Conservation (phyloP, 1,140 invertebrate species). For the Idris sp. region DNA sequence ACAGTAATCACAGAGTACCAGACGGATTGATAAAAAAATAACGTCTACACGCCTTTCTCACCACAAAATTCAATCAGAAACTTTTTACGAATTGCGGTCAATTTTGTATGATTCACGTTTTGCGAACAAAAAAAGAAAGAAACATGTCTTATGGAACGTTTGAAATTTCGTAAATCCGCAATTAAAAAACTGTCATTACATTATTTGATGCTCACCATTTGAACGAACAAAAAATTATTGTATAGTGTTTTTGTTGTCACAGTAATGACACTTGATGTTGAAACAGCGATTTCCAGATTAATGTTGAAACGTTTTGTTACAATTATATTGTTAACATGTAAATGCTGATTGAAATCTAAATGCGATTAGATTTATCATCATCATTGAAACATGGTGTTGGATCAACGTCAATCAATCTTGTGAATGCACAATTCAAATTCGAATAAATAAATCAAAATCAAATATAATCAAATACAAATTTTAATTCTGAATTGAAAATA, state of each 20-base stretch:
- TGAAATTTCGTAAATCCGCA: not conserved
- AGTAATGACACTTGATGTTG: conserved; percentile 8
- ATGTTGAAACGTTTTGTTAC: conserved; percentile 35
- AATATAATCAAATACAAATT: no score
- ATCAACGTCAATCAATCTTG: conserved; percentile 40
- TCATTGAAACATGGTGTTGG: conserved; percentile 16
- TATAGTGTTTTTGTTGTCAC: no score
- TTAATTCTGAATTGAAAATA: no score
- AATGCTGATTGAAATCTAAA: conserved; percentile 32
- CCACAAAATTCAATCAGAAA: conserved; percentile 17
- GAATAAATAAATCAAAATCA: no score
- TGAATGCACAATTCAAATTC: no score
- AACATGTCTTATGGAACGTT: no score
- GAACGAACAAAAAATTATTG: conserved; percentile 9
- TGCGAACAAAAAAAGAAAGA: no score
- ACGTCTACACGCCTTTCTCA: conserved; percentile 11
- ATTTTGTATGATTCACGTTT: no score
- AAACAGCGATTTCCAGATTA: conserved; percentile 25
- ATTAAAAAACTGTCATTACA: no score
- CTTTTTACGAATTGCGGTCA: conserved; percentile 7
- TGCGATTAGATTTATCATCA: conserved; percentile 39
- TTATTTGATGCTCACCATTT: no score
- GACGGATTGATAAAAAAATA: no score
- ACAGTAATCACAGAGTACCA: no score
- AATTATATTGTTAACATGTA: conserved; percentile 50